These are phyloP conservation scores for Pollenia amentaria DNA, from an alignment of 2,888 invertebrate species.

Conservation along the genomic window DNA sequence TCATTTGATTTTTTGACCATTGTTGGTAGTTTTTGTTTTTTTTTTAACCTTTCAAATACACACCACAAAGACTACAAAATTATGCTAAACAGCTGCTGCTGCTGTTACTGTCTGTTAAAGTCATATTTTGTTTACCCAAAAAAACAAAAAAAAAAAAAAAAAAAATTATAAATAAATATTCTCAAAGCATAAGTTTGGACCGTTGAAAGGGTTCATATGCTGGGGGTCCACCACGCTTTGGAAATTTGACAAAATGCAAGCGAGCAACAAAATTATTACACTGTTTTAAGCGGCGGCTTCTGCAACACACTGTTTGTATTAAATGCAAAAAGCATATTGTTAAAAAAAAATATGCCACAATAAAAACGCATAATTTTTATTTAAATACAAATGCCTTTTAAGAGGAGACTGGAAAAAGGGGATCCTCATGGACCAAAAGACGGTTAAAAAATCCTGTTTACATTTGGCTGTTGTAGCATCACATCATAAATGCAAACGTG, in stretches of 20 bases:
- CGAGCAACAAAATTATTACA: conserved; percentile 60
- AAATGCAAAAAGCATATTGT: conserved; percentile 41
- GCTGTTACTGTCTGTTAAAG: conserved; percentile 41
- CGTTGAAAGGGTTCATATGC: conserved; percentile 61
- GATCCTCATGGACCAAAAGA: conserved; percentile 28
- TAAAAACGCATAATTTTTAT: conserved; percentile 61
- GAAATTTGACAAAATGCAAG: conserved; percentile 30
- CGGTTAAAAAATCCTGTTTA: conserved; percentile 65
- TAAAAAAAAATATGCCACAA: conserved; percentile 39
- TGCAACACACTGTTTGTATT: conserved; percentile 81
- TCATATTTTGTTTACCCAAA: conserved; percentile 66
- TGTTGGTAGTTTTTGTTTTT: conserved; percentile 42
- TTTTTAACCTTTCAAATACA: conserved; percentile 20
- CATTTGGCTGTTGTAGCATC: conserved; percentile 43
- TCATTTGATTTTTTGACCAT: conserved; percentile 67
- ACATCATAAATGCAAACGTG: conserved; percentile 75
- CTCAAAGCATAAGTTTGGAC: background rate
- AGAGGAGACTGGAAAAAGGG: background rate
- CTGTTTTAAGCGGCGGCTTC: conserved; percentile 83
- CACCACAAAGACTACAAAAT: conserved; percentile 56
- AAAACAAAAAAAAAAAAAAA: conserved; percentile 43
- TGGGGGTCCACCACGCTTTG: conserved; percentile 64
- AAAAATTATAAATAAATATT: conserved; percentile 41
- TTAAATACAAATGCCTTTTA: background rate
- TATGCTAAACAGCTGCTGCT: conserved; percentile 75